Base-by-base conservation (phyloP, 2,888 invertebrate species). In the Monoplex corrugatus region DNA sequence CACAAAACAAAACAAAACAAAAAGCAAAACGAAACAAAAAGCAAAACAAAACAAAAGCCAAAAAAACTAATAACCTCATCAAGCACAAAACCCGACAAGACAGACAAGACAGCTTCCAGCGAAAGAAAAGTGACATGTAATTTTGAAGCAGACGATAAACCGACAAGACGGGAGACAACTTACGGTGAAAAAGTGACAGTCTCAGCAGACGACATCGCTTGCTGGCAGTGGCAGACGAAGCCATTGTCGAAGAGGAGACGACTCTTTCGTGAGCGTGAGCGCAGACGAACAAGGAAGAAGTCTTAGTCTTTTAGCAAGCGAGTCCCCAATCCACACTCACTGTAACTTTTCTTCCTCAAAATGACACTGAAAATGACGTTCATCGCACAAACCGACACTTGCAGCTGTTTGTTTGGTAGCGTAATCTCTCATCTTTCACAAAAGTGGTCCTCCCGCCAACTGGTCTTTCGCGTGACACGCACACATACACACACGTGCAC, bases 121-220 rank as follows among this genome's bases (percentile, higher is more conserved):
- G n/a, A n/a, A n/a, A n/a, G n/a, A n/a, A n/a, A n/a, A n/a, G n/a
- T n/a, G n/a, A n/a, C n/a, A n/a, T n/a, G n/a, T n/a, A n/a, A n/a
- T n/a, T n/a, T n/a, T n/a, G n/a, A n/a, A n/a, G n/a, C n/a, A n/a
- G n/a, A n/a, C n/a, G n/a, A n/a, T n/a, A n/a, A n/a, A n/a, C n/a
- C n/a, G n/a, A n/a, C n/a, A n/a, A n/a, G n/a, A n/a, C n/a, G n/a
- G n/a, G n/a, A 75, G 75, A 75, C 35, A 75, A 75, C 75, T 75
- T 13, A 75, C 75, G 35, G 75, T 75, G 75, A 38, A 75, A 75
- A 32, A 75, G 75, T 16, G 75, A 75, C 75, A 75, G 35, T 23
- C 75, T 75, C 75, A 75, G 75, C 75, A 75, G 35, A 10, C 75
- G 75, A 75, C 75, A 75, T 8, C 78, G 78, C 43, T 80, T 80